These are phyloP conservation scores for Anas acuta DNA, from an alignment of 2,797 vertebrate species.

Conservation along the genomic window DNA sequence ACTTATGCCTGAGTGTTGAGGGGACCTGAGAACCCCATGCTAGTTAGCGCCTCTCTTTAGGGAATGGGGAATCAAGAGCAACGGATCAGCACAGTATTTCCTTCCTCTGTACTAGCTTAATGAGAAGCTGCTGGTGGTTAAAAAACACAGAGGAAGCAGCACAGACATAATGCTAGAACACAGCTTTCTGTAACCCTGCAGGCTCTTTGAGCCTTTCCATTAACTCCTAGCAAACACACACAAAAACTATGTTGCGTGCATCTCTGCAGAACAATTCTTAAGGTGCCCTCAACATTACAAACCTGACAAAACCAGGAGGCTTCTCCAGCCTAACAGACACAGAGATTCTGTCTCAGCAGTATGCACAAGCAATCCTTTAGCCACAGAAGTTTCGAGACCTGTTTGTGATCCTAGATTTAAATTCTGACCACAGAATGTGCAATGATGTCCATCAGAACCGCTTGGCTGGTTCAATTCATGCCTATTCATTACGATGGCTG, in stretches of 20 bases:
- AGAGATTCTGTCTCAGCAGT: neutral
- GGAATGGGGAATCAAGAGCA: neutral
- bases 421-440: constrained; percentile 11
- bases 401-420: constrained; percentile 39
- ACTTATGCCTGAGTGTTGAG: neutral
- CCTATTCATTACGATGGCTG: constrained; percentile 39
- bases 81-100: neutral
- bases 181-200: neutral
- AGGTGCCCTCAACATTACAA: neutral
- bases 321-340: neutral
- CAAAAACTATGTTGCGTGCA: neutral
- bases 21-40: neutral
- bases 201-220: neutral
- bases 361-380: constrained; percentile 1
- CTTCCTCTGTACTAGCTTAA: neutral
- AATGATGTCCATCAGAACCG: constrained; percentile 32
- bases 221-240: neutral
- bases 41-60: neutral
- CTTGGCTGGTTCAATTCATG: constrained; percentile 63
- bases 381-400: neutral
- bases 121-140: neutral
- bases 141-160: neutral
- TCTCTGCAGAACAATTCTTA: constrained; percentile 2
- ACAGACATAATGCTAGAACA: neutral
- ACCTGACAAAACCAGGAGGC: neutral